phyloP scores from a whole-genome alignment of 92 coral and sea anemone genomes.

The Isaurus tuberculatus region DNA sequence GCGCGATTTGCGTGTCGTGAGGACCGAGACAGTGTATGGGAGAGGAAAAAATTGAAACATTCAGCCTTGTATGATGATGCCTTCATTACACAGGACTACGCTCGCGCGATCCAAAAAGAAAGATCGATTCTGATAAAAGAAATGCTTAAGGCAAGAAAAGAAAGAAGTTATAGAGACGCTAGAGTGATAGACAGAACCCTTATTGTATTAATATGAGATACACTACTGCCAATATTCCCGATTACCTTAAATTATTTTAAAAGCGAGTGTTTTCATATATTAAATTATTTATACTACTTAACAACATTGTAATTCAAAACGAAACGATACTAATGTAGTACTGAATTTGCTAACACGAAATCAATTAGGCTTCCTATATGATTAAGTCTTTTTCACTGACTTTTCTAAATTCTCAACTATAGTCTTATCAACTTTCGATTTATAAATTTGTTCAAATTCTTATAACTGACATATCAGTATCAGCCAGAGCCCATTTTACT shows the following conservation, averaged over 20 bases:
- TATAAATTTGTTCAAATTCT: too few species aligned
- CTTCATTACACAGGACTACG: not conserved
- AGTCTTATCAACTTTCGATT: too few species aligned
- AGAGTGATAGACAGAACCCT: not conserved
- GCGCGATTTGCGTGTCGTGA: not conserved
- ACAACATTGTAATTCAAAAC: too few species aligned
- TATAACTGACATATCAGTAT: too few species aligned
- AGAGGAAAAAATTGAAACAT: not conserved
- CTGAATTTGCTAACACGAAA: too few species aligned
- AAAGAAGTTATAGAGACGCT: not conserved
- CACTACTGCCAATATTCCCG: not conserved
- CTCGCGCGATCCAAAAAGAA: slow-evolving; percentile 3
- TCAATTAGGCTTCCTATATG: too few species aligned
- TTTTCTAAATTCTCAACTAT: too few species aligned
- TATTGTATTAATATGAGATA: not conserved
- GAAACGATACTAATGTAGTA: too few species aligned
- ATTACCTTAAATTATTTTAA: not conserved
- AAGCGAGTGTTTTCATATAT: too few species aligned
- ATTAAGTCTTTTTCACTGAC: too few species aligned
- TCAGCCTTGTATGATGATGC: not conserved
- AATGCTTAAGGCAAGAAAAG: slow-evolving; percentile 17
- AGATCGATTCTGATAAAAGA: not conserved
- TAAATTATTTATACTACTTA: too few species aligned
- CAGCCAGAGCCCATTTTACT: too few species aligned
- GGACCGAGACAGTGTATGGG: not conserved